A percentile compares a stretch with the other conserved stretches of the same genome.
Evolutionary conservation across 2,797 vertebrate genomes (phyloP).

Genomic region (Harpagifer antarcticus): DNA sequence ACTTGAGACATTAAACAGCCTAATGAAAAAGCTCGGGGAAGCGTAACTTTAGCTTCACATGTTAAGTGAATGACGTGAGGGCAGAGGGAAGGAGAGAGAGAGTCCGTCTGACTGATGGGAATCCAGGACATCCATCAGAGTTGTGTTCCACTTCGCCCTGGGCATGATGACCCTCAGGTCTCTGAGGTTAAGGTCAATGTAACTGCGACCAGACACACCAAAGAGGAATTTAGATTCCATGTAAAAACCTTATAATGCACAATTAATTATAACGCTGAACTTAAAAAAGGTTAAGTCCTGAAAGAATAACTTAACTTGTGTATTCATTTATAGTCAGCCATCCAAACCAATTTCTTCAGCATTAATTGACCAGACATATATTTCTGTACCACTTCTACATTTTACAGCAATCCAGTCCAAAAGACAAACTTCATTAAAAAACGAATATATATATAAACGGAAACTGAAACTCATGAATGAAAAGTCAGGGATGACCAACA

Average conservation of each 20-base stretch:
- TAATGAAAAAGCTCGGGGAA: constrained; percentile 7
- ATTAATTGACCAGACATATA: not conserved
- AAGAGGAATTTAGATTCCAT: not conserved
- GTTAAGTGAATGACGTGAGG: constrained; percentile 25
- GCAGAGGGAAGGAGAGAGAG: constrained; percentile 30
- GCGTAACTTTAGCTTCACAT: constrained; percentile 16
- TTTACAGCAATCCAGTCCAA: not conserved
- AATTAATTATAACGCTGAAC: not conserved
- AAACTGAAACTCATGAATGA: too few species aligned
- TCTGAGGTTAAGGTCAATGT: constrained; percentile 25
- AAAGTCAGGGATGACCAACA: too few species aligned
- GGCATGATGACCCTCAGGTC: constrained; percentile 25
- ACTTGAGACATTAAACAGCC: constrained; percentile 25
- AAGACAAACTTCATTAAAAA: not conserved
- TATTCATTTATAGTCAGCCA: not conserved
- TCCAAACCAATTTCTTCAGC: not conserved
- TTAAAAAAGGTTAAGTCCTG: not conserved
- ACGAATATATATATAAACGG: not conserved
- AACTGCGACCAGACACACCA: not conserved
- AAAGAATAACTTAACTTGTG: not conserved
- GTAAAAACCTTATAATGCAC: not conserved
- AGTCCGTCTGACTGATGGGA: constrained; percentile 19
- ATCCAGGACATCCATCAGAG: constrained; percentile 37
- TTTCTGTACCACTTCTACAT: not conserved
- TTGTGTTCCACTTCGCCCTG: constrained; percentile 9